Conservation (phyloP, 2,888 invertebrate species). For the Sarcophaga rosellei region DNA sequence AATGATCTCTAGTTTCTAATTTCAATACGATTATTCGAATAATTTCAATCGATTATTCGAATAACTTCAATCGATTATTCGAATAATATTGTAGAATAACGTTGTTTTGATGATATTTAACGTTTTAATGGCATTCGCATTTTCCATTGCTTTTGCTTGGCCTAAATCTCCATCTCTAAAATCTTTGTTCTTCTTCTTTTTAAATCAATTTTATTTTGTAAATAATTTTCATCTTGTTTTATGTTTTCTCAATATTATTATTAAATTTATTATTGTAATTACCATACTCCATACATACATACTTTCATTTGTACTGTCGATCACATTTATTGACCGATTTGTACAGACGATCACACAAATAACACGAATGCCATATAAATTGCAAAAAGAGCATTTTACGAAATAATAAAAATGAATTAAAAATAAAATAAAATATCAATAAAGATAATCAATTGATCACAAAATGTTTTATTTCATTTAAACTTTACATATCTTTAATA, state of each 20-base stretch:
- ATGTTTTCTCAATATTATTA: too few species aligned
- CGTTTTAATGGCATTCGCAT: not conserved
- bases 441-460: too few species aligned
- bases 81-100: not conserved
- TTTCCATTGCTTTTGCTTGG: not conserved
- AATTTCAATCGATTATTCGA: too few species aligned
- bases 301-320: slow-evolving; percentile 2
- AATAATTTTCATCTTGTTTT: slow-evolving; percentile 50
- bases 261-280: slow-evolving; percentile 23
- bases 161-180: not conserved
- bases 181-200: not conserved
- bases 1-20: slow-evolving; percentile 36
- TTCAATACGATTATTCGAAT: too few species aligned
- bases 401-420: slow-evolving; percentile 33
- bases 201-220: slow-evolving; percentile 35
- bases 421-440: too few species aligned
- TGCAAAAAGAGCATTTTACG: slow-evolving; percentile 53
- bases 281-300: slow-evolving; percentile 29
- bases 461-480: too few species aligned
- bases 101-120: not conserved
- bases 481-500: too few species aligned
- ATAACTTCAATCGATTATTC: too few species aligned
- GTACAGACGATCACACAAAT: slow-evolving; percentile 8
- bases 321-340: not conserved
- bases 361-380: slow-evolving; percentile 47